Percentiles rank a stretch among this genome's conserved stretches.
Evolutionary conservation across 2,797 vertebrate species (phyloP).

Genomic region (Microtus obscurus): DNA sequence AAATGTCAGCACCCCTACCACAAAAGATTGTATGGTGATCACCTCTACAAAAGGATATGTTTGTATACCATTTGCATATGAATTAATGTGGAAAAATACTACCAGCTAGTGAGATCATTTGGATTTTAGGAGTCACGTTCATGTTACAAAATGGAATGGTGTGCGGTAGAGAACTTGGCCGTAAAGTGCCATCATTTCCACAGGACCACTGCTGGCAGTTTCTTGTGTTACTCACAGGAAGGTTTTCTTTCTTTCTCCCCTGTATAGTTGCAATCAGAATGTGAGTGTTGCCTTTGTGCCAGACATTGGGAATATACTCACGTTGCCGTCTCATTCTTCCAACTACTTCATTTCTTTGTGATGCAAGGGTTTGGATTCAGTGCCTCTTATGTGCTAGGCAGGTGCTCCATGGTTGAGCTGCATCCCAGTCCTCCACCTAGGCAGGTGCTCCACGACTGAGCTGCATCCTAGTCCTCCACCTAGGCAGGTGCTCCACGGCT

Average conservation of each 20-base stretch:
- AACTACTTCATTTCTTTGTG: background rate
- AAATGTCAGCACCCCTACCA: background rate
- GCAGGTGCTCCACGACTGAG: background rate
- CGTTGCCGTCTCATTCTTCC: background rate
- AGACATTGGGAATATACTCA: background rate
- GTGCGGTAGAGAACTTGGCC: background rate
- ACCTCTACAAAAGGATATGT: background rate
- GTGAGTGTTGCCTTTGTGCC: background rate
- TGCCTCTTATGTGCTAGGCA: too few species aligned
- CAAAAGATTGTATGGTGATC: background rate
- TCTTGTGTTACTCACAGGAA: background rate
- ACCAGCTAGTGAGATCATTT: background rate
- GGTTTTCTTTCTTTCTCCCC: background rate
- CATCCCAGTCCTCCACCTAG: background rate
- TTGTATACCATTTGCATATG: slow-evolving; percentile 5
- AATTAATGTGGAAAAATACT: background rate
- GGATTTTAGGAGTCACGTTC: background rate
- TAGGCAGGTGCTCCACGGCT: too few species aligned
- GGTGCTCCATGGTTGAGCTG: background rate
- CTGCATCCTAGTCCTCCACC: too few species aligned
- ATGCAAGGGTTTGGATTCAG: background rate
- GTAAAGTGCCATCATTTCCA: fast-evolving
- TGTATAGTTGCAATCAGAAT: background rate
- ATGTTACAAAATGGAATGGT: background rate
- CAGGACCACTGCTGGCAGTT: background rate